Conservation (phyloP, 2,113 vertebrate species). For the Ceyx margarethae region DNA sequence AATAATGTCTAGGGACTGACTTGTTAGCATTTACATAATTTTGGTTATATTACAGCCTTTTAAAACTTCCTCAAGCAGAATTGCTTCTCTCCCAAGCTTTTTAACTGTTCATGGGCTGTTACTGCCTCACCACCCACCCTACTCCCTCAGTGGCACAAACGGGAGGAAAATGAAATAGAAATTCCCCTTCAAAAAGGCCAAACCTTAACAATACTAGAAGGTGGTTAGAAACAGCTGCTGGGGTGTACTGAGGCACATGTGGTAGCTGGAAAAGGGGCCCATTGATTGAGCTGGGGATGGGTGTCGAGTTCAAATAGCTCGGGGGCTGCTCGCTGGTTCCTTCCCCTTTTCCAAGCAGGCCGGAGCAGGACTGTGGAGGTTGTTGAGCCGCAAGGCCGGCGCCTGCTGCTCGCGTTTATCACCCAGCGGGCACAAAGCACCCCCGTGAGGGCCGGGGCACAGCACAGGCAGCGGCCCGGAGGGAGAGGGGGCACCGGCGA, state of each 20-base stretch:
- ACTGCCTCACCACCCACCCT: background rate
- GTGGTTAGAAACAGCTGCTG: rapidly evolving
- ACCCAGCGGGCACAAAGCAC: background rate
- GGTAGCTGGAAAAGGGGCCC: background rate
- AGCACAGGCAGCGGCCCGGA: background rate
- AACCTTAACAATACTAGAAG: background rate
- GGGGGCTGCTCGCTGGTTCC: background rate
- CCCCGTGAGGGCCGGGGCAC: rapidly evolving
- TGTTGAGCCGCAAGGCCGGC: background rate
- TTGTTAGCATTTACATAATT: background rate
- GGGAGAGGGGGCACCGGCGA: too few species aligned
- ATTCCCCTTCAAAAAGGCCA: too few species aligned
- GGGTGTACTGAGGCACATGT: rapidly evolving
- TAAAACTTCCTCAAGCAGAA: background rate
- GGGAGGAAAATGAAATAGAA: rapidly evolving
- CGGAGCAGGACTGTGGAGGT: background rate
- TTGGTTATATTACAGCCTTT: background rate
- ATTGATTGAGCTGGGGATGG: rapidly evolving
- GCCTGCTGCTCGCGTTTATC: rapidly evolving
- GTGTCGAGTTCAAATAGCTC: rapidly evolving
- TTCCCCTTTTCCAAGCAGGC: background rate
- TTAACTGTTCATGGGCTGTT: background rate
- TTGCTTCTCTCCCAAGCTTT: background rate
- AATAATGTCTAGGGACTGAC: background rate
- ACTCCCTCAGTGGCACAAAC: background rate